Evolutionary conservation across 2,113 vertebrate species (phyloP), one percentile per base, ranked within the genome.

Genomic region (Colistium nudipinnis): DNA sequence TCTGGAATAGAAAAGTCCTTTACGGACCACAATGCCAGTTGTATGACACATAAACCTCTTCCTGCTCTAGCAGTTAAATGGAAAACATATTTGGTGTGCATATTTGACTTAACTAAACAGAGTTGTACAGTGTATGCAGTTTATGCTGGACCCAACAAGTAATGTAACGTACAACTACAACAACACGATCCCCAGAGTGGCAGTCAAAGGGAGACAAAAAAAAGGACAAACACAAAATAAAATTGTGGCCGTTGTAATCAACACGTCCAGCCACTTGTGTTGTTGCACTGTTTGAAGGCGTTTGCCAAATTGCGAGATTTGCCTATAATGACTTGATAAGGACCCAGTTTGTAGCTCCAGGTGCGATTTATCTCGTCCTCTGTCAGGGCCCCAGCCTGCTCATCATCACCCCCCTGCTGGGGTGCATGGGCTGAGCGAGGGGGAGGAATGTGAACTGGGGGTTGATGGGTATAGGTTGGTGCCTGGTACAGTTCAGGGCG

Each of bases 351-450:
- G 56, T 67, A 55, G 22, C 69, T 75, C 75, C 82, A 87, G 80
- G 76, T 83, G 78, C 54, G 60, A 66, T 59, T 64, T 81, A 83
- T 78, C 82, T 83, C 63, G 64, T 64, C 31, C 22, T 13, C 2
- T 64, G 70, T 81, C 69, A 67, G 52, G 41, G 62, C 35, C 39
- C 66, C 67, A 27, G 69, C 67, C 56, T 77, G 62, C 77, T 65
- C 74, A 80, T 77, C 72, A 38, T 77, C 81, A 60, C 52, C 68
- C 52, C 49, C 56, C 72, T 62, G 57, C 67, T 61, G 61, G 39
- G 65, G 43, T 43, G 45, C 33, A 12, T 56, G 63, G 48, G 56
- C 31, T 38, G 13, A 1, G 52, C 20, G 14, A 1, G 35, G 12
- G 51, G 64, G 55, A 51, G 41, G 54, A 45, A 25, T 30, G 22